Conservation (phyloP, 2,797 vertebrate genomes). For the Bufotes viridis region DNA sequence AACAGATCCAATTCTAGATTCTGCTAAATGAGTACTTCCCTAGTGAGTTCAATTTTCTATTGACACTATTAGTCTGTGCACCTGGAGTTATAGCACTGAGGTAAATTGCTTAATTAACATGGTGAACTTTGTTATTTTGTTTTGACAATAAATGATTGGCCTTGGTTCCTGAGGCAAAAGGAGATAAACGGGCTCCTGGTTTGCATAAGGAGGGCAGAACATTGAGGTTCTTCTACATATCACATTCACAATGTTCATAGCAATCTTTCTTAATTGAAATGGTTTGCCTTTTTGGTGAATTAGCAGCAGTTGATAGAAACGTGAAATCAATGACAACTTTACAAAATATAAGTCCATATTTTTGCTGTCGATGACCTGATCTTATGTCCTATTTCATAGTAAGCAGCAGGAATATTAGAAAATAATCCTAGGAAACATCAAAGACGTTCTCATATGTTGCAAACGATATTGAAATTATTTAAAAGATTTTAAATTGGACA, state of each 20-base stretch:
- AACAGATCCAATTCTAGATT: conserved; percentile 63
- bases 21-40: conserved; percentile 63
- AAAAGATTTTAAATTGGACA: no score
- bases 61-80: conserved; percentile 63
- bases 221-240: conserved; percentile 19
- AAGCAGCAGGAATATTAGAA: neutral
- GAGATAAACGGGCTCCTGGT: conserved; percentile 57
- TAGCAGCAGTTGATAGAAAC: neutral
- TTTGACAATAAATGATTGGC: conserved; percentile 63
- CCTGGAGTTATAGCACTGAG: conserved; percentile 62
- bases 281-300: conserved; percentile 1
- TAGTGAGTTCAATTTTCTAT: conserved; percentile 63
- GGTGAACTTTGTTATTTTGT: conserved; percentile 63
- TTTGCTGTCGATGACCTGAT: neutral
- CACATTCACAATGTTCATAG: conserved; percentile 25
- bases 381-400: neutral
- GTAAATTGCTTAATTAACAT: conserved; percentile 64
- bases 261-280: conserved; percentile 26
- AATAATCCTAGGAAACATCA: neutral
- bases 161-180: conserved; percentile 61
- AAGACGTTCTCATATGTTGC: neutral
- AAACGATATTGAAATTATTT: no score
- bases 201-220: conserved; percentile 47
- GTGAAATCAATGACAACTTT: neutral
- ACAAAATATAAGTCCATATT: neutral